phyloP scores from a whole-genome alignment of 2,113 vertebrate genomes.

The Crypturellus undulatus region DNA sequence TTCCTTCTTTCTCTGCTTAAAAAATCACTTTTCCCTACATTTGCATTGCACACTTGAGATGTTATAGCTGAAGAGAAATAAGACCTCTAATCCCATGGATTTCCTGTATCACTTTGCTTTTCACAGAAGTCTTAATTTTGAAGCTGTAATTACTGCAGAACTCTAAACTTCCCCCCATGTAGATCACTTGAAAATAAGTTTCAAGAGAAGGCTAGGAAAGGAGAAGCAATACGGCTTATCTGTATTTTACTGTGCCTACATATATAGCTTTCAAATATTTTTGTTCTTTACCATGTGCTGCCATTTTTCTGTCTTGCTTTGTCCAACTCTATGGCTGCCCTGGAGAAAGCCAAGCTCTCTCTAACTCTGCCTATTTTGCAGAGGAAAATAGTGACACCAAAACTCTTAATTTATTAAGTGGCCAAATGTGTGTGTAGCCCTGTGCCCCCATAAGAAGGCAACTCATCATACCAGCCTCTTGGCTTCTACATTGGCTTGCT shows the following conservation, averaged over 20 bases:
- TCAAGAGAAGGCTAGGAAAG: background rate
- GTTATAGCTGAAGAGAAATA: background rate
- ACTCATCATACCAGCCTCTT: accelerated
- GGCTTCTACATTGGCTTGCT: accelerated
- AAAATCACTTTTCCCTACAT: background rate
- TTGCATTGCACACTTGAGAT: background rate
- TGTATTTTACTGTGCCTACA: background rate
- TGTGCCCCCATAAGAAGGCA: background rate
- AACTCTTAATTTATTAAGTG: background rate
- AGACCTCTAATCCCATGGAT: background rate
- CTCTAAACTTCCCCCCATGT: background rate
- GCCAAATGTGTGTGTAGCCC: background rate
- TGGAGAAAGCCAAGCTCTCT: background rate
- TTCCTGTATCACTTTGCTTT: background rate
- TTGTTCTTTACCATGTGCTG: background rate
- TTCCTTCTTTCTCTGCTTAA: background rate
- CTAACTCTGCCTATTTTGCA: background rate
- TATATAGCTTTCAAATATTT: background rate
- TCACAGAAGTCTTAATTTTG: background rate
- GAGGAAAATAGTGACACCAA: background rate
- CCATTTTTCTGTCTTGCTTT: accelerated
- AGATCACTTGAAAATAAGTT: background rate
- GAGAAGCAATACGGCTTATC: background rate
- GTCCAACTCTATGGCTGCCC: background rate
- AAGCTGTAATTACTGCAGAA: background rate